phyloP scores from a whole-genome alignment of 2,888 invertebrate species.

The Cyclophora albipunctata region DNA sequence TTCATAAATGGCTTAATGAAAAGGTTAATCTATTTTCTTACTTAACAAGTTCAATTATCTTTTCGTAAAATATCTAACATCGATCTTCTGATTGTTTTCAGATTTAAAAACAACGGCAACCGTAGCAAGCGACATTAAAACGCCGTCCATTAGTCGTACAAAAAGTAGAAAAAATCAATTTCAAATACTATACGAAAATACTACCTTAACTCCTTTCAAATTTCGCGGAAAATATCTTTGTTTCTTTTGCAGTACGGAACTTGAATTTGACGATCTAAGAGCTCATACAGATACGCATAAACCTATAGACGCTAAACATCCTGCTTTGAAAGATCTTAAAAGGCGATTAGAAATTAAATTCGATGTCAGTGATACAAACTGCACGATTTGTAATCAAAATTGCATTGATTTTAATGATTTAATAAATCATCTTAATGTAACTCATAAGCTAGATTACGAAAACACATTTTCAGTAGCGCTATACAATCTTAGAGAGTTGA shows the following conservation, averaged over 20 bases:
- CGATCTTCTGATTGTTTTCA: constrained; percentile 44
- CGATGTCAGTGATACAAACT: constrained; percentile 39
- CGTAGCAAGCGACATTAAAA: constrained; percentile 3
- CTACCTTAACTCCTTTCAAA: constrained; percentile 58
- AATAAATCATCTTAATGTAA: constrained; percentile 33
- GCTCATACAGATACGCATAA: constrained; percentile 49
- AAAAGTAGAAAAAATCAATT: constrained; percentile 38
- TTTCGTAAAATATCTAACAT: too few relatives aligned
- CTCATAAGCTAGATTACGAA: constrained; percentile 42
- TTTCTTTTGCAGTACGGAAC: constrained; percentile 53
- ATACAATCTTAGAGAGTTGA: constrained; percentile 45
- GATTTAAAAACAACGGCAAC: constrained; percentile 43
- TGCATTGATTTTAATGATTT: constrained; percentile 15
- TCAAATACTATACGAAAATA: constrained; percentile 56
- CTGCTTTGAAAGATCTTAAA: constrained; percentile 43
- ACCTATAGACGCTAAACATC: constrained; percentile 34
- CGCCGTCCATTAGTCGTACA: constrained; percentile 21
- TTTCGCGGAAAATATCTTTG: constrained; percentile 57
- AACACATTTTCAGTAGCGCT: constrained; percentile 32
- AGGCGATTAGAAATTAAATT: constrained; percentile 43
- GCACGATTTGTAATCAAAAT: constrained; percentile 38
- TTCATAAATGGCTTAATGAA: too few relatives aligned
- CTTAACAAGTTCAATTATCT: too few relatives aligned
- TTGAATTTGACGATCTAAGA: constrained; percentile 29
- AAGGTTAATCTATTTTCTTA: too few relatives aligned